These are phyloP conservation scores for Megastigmus dorsalis DNA, from an alignment of 2,888 invertebrate genomes.

Conservation along the genomic window DNA sequence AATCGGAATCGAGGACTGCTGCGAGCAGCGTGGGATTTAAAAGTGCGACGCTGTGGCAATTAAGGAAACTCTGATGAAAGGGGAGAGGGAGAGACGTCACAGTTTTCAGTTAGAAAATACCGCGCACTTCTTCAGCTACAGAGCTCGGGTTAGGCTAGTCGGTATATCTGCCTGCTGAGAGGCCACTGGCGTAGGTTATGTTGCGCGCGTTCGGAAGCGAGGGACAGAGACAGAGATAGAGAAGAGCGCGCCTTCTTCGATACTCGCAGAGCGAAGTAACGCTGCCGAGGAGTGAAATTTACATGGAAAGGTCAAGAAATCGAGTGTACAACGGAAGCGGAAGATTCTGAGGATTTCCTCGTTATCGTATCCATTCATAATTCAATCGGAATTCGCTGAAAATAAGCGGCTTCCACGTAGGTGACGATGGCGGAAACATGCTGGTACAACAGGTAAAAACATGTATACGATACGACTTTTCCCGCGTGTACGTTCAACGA, in stretches of 20 bases:
- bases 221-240: not conserved
- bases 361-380: not conserved
- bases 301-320: too few species aligned
- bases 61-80: too few species aligned
- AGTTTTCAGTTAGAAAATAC: slow-evolving; percentile 18
- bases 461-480: not conserved
- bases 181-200: slow-evolving; percentile 20
- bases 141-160: not conserved
- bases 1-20: not conserved
- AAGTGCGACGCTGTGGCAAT: too few species aligned
- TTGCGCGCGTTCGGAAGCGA: not conserved
- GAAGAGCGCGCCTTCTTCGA: not conserved
- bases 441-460: slow-evolving; percentile 55
- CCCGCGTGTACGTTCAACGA: not conserved
- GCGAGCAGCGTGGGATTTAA: too few species aligned
- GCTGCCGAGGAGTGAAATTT: not conserved
- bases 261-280: not conserved
- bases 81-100: not conserved
- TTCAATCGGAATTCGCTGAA: not conserved
- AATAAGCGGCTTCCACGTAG: not conserved
- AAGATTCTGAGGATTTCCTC: too few species aligned
- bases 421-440: slow-evolving; percentile 54
- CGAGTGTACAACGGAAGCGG: too few species aligned
- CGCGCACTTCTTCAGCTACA: not conserved
- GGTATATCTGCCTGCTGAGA: too few species aligned